Conservation (phyloP, 2,113 vertebrate species). For the Cyprinodon brontotheroides region DNA sequence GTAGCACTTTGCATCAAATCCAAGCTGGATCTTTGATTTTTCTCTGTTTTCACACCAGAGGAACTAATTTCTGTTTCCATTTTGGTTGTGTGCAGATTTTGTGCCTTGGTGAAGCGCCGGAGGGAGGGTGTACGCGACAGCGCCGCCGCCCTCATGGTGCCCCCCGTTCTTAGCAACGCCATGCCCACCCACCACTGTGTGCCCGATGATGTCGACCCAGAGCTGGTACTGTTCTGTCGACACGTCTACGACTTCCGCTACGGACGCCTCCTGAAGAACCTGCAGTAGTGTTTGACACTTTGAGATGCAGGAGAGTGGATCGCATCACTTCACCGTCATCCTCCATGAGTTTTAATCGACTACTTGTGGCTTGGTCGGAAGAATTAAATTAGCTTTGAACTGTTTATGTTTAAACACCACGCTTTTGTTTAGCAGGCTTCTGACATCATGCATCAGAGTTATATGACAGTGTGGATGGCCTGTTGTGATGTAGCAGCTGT, state of each 20-base stretch:
- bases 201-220: slow-evolving; percentile 92
- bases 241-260: slow-evolving; percentile 98
- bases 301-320: slow-evolving; percentile 10
- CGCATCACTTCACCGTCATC: slow-evolving; percentile 22
- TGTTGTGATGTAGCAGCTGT: slow-evolving; percentile 58
- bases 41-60: too few relatives aligned
- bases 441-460: slow-evolving; percentile 43
- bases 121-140: slow-evolving; percentile 88
- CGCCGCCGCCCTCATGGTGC: slow-evolving; percentile 84
- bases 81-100: slow-evolving; percentile 84
- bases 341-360: slow-evolving; percentile 35
- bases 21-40: too few relatives aligned
- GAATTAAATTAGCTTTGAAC: slow-evolving; percentile 47
- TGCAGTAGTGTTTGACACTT: slow-evolving; percentile 84
- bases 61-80: neutral
- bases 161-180: slow-evolving; percentile 87
- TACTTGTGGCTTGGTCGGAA: slow-evolving; percentile 42
- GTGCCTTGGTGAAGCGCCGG: slow-evolving; percentile 97
- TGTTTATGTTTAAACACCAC: slow-evolving; percentile 35
- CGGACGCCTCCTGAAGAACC: slow-evolving; percentile 97
- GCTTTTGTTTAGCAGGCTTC: slow-evolving; percentile 43
- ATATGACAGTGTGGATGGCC: slow-evolving; percentile 41
- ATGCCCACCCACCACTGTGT: slow-evolving; percentile 93
- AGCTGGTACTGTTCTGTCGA: slow-evolving; percentile 97
- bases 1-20: neutral